phyloP scores from a whole-genome alignment of 2,113 vertebrate genomes.

The Tylochromis polylepis region DNA sequence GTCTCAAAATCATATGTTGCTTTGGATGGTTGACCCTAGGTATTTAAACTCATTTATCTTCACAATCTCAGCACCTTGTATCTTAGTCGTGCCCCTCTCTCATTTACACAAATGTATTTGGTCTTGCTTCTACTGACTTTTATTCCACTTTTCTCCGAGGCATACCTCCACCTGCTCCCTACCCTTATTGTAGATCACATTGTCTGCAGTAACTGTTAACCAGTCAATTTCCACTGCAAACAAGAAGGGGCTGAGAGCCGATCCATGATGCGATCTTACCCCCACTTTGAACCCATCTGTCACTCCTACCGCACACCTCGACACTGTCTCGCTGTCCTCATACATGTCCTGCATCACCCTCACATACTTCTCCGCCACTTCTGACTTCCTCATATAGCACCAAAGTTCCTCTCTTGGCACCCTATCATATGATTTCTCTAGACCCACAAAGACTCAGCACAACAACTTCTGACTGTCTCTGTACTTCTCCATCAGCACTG shows the following conservation, averaged over 20 bases:
- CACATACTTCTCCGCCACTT: not conserved
- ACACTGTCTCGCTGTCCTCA: not conserved
- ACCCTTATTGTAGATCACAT: not conserved
- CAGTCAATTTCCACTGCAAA: not conserved
- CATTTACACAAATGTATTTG: not conserved
- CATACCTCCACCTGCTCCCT: not conserved
- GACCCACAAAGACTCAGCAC: not conserved
- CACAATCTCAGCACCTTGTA: not conserved
- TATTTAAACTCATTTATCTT: not conserved
- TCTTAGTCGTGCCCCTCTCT: not conserved
- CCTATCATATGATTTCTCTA: not conserved
- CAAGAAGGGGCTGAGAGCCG: not conserved
- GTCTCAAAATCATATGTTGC: not conserved
- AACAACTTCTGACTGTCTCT: not conserved
- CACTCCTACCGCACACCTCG: not conserved
- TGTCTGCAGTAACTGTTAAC: not conserved
- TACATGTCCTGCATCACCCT: not conserved
- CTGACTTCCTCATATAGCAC: not conserved
- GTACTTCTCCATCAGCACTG: not conserved
- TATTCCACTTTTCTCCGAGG: not conserved
- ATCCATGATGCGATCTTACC: not conserved
- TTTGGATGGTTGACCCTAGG: not conserved
- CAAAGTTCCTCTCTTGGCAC: not conserved
- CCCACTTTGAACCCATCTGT: not conserved
- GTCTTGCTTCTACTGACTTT: not conserved